phyloP scores from a whole-genome alignment of 2,797 vertebrate species.

The Chelon labrosus region DNA sequence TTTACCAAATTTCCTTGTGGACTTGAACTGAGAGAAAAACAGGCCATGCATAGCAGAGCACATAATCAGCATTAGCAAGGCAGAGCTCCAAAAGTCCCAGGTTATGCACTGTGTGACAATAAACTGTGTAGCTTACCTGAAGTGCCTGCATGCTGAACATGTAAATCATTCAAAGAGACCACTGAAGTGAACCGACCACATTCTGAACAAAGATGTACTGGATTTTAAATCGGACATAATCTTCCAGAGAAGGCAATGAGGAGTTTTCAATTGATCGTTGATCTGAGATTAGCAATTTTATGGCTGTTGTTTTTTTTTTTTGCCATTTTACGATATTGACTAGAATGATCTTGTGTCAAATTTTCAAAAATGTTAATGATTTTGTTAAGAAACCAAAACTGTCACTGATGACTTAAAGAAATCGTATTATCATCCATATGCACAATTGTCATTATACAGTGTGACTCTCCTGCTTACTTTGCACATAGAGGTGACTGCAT shows the following conservation, averaged over 20 bases:
- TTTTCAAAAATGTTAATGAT: constrained; percentile 3
- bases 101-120: constrained; percentile 49
- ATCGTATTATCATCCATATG: neutral
- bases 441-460: neutral
- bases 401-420: neutral
- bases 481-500: neutral
- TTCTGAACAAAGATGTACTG: constrained; percentile 11
- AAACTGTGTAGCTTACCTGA: constrained; percentile 39
- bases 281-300: constrained; percentile 10
- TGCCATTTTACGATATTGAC: neutral
- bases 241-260: constrained; percentile 10
- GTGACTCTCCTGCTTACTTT: neutral
- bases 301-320: neutral
- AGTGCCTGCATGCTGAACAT: constrained; percentile 40
- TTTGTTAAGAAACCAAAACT: constrained; percentile 6
- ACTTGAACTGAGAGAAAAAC: constrained; percentile 62
- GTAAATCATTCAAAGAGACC: constrained; percentile 34
- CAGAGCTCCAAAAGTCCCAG: constrained; percentile 48
- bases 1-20: constrained; percentile 77
- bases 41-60: constrained; percentile 74
- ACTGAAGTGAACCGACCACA: constrained; percentile 31
- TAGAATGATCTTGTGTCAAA: constrained; percentile 5
- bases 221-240: constrained; percentile 31
- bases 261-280: neutral
- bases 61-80: constrained; percentile 66